phyloP scores from a whole-genome alignment of 2,113 vertebrate genomes.

The Uria lomvia region DNA sequence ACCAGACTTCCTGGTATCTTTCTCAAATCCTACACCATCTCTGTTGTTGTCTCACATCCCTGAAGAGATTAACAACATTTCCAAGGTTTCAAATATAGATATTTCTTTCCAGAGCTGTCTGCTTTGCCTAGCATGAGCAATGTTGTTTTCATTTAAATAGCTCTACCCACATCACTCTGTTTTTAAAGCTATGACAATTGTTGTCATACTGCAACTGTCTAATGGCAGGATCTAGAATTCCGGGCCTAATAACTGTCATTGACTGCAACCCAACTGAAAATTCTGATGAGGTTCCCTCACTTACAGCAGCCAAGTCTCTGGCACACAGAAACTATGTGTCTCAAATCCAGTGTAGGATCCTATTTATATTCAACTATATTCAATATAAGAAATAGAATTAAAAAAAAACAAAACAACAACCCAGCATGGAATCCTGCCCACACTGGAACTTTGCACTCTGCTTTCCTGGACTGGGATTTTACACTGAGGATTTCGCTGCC shows the following conservation, averaged over 20 bases:
- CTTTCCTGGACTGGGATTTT: background rate
- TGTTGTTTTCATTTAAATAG: slow-evolving; percentile 4
- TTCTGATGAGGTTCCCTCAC: background rate
- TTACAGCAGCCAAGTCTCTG: background rate
- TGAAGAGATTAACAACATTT: slow-evolving; percentile 34
- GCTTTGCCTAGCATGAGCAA: slow-evolving; percentile 27
- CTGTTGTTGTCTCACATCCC: background rate
- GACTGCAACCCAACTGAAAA: background rate
- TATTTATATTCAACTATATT: background rate
- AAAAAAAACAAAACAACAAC: background rate
- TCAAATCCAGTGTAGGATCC: background rate
- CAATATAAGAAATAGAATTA: background rate
- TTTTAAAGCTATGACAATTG: slow-evolving; percentile 5
- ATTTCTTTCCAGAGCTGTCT: slow-evolving; percentile 26
- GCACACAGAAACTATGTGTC: background rate
- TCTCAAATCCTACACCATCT: background rate
- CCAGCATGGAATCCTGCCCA: background rate
- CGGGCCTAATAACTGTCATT: background rate
- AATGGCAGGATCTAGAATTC: background rate
- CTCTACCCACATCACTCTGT: background rate
- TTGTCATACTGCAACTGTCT: background rate
- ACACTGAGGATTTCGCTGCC: background rate
- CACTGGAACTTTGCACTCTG: background rate
- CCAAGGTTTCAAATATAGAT: slow-evolving; percentile 5
- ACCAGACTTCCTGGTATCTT: background rate